A percentile compares a stretch with the other conserved stretches of the same genome.
Evolutionary conservation across 2,888 invertebrate genomes (phyloP).

Genomic region (Deilephila elpenor): DNA sequence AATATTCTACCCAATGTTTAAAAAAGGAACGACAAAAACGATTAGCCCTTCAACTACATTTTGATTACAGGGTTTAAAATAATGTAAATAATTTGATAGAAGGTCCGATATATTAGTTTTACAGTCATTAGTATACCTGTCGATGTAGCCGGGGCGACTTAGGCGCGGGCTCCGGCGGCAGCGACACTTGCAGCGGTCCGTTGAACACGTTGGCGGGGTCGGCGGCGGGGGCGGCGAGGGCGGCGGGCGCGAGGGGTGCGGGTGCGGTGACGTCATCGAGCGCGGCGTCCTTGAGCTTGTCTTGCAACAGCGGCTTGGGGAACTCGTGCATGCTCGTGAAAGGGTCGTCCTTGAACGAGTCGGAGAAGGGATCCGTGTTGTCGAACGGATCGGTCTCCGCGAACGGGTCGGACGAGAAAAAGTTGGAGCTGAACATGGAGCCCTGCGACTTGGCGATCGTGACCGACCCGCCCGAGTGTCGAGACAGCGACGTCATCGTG

Average conservation of each 20-base stretch:
- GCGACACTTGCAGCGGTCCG: conserved; percentile 88
- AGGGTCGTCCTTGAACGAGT: conserved; percentile 86
- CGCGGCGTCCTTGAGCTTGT: conserved; percentile 42
- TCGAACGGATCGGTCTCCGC: conserved; percentile 90
- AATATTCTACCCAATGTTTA: too few species aligned
- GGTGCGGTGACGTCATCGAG: not conserved
- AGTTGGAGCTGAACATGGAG: conserved; percentile 59
- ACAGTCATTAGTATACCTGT: conserved; percentile 58
- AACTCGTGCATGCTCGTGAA: conserved; percentile 81
- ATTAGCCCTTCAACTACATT: too few species aligned
- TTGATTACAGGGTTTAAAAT: too few species aligned
- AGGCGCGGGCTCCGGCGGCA: conserved; percentile 86
- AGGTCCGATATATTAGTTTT: too few species aligned
- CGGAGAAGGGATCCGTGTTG: conserved; percentile 87
- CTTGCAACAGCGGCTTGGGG: conserved; percentile 62
- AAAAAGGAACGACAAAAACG: too few species aligned
- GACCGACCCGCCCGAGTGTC: conserved; percentile 80
- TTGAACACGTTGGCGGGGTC: conserved; percentile 80
- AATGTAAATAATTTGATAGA: too few species aligned
- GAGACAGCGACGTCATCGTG: conserved; percentile 77
- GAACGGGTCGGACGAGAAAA: conserved; percentile 86
- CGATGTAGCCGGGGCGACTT: conserved; percentile 75
- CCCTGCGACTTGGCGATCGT: conserved; percentile 69
- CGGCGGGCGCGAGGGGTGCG: not conserved
- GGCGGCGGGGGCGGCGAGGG: conserved; percentile 47